Percentiles rank a stretch among this genome's conserved stretches.
Evolutionary conservation across 2,888 invertebrate genomes (phyloP).

Genomic region (Caenorhabditis plicata): DNA sequence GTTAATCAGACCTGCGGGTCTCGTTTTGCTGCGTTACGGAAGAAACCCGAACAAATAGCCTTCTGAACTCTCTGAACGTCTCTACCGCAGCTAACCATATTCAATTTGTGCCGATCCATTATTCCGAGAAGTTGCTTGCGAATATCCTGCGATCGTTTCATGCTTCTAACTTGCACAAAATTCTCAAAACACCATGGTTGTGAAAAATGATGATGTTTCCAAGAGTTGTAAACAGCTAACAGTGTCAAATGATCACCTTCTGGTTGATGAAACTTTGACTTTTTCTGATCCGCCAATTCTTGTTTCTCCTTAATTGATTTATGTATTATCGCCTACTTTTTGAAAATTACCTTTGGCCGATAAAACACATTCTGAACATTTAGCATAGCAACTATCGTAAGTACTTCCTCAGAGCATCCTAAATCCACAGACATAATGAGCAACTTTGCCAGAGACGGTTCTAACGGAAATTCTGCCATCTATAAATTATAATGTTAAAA

Average conservation of each 20-base stretch:
- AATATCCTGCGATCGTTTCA: constrained; percentile 90
- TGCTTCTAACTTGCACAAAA: constrained; percentile 92
- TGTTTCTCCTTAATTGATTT: no score
- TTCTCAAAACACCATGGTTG: constrained; percentile 99
- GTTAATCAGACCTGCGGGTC: constrained; percentile 78
- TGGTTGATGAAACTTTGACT: constrained; percentile 97
- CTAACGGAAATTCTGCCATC: constrained; percentile 99
- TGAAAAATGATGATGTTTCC: constrained; percentile 98
- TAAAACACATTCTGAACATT: constrained; percentile 98
- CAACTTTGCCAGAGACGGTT: constrained; percentile 96
- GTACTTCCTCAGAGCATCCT: constrained; percentile 94
- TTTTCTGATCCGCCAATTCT: constrained; percentile 94
- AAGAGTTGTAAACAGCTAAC: constrained; percentile 96
- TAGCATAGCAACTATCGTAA: constrained; percentile 97
- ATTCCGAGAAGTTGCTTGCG: constrained; percentile 83
- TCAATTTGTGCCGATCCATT: constrained; percentile 80
- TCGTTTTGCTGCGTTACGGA: constrained; percentile 96
- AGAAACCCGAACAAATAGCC: constrained; percentile 91
- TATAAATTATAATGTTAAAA: constrained; percentile 66
- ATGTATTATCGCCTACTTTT: no score
- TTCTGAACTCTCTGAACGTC: constrained; percentile 94
- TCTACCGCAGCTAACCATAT: constrained; percentile 93
- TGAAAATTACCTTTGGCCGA: no score
- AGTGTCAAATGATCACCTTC: constrained; percentile 97
- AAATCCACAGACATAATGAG: constrained; percentile 97